phyloP scores from a whole-genome alignment of 2,797 vertebrate species.

The Craterocephalus amniculus region DNA sequence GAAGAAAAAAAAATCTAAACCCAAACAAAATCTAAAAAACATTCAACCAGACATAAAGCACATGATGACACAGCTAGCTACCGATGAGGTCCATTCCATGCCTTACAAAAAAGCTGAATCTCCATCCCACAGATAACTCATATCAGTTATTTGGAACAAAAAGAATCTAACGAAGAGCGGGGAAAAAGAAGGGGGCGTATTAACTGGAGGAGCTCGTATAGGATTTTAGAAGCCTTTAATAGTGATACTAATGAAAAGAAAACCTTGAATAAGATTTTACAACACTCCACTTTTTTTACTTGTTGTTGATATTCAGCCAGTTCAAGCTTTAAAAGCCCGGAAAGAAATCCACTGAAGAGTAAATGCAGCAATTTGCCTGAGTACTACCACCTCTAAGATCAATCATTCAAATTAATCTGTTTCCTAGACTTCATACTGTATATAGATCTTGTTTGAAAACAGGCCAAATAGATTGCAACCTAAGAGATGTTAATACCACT shows the following conservation, averaged over 20 bases:
- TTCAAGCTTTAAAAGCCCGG: slow-evolving; percentile 39
- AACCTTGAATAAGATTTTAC: slow-evolving; percentile 18
- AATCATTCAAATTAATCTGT: not conserved
- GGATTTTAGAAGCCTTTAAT: not conserved
- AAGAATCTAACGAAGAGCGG: no score
- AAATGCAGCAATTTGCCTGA: not conserved
- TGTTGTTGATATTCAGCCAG: slow-evolving; percentile 45
- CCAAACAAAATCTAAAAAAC: not conserved
- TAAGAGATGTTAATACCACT: slow-evolving; percentile 1
- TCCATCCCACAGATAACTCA: not conserved
- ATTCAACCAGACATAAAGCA: slow-evolving; percentile 2
- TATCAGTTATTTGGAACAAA: not conserved
- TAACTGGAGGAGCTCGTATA: not conserved
- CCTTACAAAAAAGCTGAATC: not conserved
- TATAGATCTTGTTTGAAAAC: not conserved
- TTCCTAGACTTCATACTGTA: slow-evolving; percentile 8
- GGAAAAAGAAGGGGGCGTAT: not conserved
- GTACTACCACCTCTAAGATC: not conserved
- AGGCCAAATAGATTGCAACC: not conserved
- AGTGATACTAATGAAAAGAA: no score
- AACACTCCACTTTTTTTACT: slow-evolving; percentile 27
- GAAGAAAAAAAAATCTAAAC: slow-evolving; percentile 11
- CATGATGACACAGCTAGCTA: not conserved
- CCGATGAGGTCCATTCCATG: no score
- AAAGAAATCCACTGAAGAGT: slow-evolving; percentile 38